phyloP scores from a whole-genome alignment of 2,113 vertebrate genomes.

The Sarotherodon lohbergeri region DNA sequence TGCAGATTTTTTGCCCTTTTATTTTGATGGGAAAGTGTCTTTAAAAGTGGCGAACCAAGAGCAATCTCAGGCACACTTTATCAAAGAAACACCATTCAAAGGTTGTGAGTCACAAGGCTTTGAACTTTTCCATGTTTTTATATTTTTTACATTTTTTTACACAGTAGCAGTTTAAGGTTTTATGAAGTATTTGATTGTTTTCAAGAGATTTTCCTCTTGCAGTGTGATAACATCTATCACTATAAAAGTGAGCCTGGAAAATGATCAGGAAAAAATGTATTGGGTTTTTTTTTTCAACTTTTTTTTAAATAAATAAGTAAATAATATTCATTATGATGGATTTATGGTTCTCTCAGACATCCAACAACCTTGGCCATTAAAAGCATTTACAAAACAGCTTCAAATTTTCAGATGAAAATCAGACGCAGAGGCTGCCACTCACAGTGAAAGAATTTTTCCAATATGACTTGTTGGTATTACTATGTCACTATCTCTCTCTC shows the following conservation, averaged over 20 bases:
- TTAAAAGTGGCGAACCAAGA: background rate
- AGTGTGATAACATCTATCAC: background rate
- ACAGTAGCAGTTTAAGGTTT: background rate
- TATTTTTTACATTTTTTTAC: background rate
- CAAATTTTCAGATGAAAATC: background rate
- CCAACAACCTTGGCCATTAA: background rate
- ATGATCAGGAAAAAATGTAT: background rate
- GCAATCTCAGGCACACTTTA: background rate
- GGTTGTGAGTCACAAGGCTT: background rate
- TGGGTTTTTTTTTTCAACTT: background rate
- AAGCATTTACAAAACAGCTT: background rate
- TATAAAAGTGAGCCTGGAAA: background rate
- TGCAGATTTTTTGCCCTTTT: no score
- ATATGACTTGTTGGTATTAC: background rate
- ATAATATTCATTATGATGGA: background rate
- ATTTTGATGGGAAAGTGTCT: background rate
- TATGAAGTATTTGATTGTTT: background rate
- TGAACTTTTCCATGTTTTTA: background rate
- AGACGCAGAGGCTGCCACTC: accelerated
- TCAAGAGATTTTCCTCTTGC: background rate
- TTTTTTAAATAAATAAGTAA: background rate
- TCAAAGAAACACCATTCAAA: background rate
- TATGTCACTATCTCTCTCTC: background rate
- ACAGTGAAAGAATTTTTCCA: background rate
- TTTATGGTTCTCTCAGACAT: background rate